A percentile compares a stretch with the other conserved stretches of the same genome.
These are phyloP conservation scores for Thumatha senex DNA, from an alignment of 2,888 invertebrate genomes.

Conservation along the genomic window DNA sequence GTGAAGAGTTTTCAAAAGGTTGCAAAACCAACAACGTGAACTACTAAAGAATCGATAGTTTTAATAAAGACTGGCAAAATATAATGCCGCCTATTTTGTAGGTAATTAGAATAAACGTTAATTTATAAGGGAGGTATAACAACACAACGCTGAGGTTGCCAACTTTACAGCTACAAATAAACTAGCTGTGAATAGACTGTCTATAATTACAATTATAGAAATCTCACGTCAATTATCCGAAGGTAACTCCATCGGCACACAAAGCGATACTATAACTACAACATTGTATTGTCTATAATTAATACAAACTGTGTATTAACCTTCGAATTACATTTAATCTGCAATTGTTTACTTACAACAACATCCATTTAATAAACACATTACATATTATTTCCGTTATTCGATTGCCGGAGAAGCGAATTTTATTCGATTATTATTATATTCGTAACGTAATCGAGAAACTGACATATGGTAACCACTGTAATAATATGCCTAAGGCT, in stretches of 20 bases:
- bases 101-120: no score
- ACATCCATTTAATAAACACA: conserved; percentile 41
- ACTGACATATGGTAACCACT: conserved; percentile 42
- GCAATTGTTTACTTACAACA: conserved; percentile 41
- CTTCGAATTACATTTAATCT: conserved; percentile 42
- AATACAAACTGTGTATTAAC: conserved; percentile 20
- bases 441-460: conserved; percentile 19
- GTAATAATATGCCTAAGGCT: conserved; percentile 34
- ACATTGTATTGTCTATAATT: conserved; percentile 17
- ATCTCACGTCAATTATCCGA: conserved; percentile 5
- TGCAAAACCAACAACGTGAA: no score
- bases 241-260: conserved; percentile 6
- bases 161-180: no score
- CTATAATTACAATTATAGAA: conserved; percentile 1
- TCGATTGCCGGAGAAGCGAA: conserved; percentile 38
- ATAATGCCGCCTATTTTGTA: no score
- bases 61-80: no score
- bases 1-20: no score
- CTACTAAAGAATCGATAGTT: no score
- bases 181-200: no score
- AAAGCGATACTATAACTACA: conserved; percentile 2
- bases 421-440: conserved; percentile 30
- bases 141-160: no score
- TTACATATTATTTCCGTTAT: conserved; percentile 38
- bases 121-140: no score